phyloP scores from a whole-genome alignment of 2,888 invertebrate genomes.

The Netelia virgata region DNA sequence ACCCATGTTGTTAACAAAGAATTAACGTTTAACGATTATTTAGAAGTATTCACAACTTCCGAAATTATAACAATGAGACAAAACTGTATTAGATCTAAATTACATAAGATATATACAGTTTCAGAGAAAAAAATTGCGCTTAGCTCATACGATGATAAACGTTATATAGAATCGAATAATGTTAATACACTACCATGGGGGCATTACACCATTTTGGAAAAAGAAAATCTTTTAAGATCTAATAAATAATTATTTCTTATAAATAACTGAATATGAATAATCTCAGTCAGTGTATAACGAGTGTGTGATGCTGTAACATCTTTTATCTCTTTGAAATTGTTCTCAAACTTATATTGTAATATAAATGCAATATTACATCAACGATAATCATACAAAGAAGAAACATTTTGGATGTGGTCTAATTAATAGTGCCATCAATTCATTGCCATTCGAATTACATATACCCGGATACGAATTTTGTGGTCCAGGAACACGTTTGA shows the following conservation, averaged over 20 bases:
- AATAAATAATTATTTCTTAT: background rate
- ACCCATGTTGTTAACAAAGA: background rate
- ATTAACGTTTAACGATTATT: slow-evolving; percentile 3
- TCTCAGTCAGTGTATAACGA: background rate
- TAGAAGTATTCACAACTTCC: no score
- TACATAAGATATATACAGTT: no score
- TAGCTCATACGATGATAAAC: slow-evolving; percentile 15
- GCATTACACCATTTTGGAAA: background rate
- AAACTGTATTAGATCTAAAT: no score
- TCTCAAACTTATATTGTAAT: no score
- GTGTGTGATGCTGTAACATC: no score
- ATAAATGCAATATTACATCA: no score
- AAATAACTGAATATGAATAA: background rate
- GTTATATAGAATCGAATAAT: background rate
- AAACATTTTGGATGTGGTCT: background rate
- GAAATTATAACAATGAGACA: no score
- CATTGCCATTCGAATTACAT: slow-evolving; percentile 53
- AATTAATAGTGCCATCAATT: no score
- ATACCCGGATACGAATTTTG: slow-evolving; percentile 63
- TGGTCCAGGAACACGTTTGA: slow-evolving; percentile 59
- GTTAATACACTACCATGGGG: slow-evolving; percentile 16
- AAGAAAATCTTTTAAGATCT: background rate
- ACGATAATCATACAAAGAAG: background rate
- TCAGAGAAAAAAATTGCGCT: no score
- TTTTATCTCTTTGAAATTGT: no score